These are phyloP conservation scores for Cyclura pinguis DNA, from an alignment of 2,797 vertebrate genomes.

Conservation along the genomic window DNA sequence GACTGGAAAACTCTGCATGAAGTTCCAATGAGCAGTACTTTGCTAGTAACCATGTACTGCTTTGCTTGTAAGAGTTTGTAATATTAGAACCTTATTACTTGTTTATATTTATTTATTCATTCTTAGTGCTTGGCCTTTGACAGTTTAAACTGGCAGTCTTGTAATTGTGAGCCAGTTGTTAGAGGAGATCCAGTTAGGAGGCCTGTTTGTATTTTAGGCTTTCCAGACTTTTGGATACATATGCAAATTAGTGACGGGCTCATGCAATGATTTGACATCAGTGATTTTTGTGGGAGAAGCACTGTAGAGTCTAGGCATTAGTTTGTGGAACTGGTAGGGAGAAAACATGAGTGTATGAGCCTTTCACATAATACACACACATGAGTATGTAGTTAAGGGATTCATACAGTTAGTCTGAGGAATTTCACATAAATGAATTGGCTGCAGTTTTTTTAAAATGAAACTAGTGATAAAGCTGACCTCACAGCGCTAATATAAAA, in stretches of 20 bases:
- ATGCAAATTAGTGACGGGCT: slow-evolving; percentile 40
- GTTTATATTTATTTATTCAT: not conserved
- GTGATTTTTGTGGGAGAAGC: slow-evolving; percentile 1
- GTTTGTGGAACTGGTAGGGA: not conserved
- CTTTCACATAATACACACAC: slow-evolving; percentile 27
- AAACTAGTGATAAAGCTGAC: slow-evolving; percentile 18
- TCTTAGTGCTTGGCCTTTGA: slow-evolving; percentile 7
- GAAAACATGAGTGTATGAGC: slow-evolving; percentile 11
- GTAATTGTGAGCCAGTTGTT: slow-evolving; percentile 34
- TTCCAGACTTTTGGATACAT: slow-evolving; percentile 26
- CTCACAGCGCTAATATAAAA: slow-evolving; percentile 55
- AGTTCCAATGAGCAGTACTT: slow-evolving; percentile 56
- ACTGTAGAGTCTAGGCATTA: slow-evolving; percentile 25
- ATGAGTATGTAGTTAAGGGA: slow-evolving; percentile 34
- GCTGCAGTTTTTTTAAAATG: slow-evolving; percentile 5
- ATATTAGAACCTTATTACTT: not conserved
- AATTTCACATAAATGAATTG: slow-evolving; percentile 13
- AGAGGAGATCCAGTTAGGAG: slow-evolving; percentile 52
- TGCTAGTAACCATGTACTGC: slow-evolving; percentile 52
- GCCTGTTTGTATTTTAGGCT: not conserved
- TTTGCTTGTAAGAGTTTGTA: slow-evolving; percentile 48
- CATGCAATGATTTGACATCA: slow-evolving; percentile 10
- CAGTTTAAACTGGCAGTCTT: slow-evolving; percentile 51
- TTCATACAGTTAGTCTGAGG: slow-evolving; percentile 17
- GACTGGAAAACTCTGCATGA: slow-evolving; percentile 51